Base-by-base conservation (phyloP, 2,797 vertebrate species). In the Cirrhinus molitorella region DNA sequence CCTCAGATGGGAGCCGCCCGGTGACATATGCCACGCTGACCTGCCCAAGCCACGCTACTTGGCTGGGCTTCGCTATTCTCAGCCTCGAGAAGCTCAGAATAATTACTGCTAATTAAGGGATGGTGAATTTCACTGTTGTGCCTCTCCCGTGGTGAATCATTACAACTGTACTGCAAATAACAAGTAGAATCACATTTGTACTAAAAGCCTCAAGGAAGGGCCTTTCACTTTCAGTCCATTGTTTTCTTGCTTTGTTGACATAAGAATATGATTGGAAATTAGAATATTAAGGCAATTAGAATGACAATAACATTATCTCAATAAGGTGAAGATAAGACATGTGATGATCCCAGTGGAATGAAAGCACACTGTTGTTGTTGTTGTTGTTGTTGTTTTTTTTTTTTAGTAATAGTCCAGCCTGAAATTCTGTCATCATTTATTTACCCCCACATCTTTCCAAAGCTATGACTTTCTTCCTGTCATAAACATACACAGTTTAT, bases 31-130 rank as follows among this genome's bases (percentile, higher is more conserved):
- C 71, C 80, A 63, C 37, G 89, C 88, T 87, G 89, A 89, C 75
- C 85, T 25, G 83, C 87, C 89, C 85, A 72, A 90, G 85, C 49
- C 90, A 87, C 84, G 88, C 90, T 89, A 89, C 89, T 88, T 86
- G 88, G 85, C 89, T 85, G 86, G 85, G 88, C 90, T 86, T 84
- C 86, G 89, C 89, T 80, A 79, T 83, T 79, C 77, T 71, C 80
- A 75, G 89, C 88, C 89, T 86, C 90, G 85, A 90, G 85, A 90
- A 87, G 89, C 87, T 93, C 91, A 92, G 82, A 88, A 63, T 88
- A 89, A 73, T 68, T 37, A 34, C 66, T 40, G 49, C 12, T 77
- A 51, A 81, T 77, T 59, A 68, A 49, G 14, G 23, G 16, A 83
- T 59, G 21, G 45, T 66, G 34, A 23, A 80, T 71, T 85, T 77